Evolutionary conservation across 2,888 invertebrate species (phyloP).

Genomic region (Escarpia spicata): DNA sequence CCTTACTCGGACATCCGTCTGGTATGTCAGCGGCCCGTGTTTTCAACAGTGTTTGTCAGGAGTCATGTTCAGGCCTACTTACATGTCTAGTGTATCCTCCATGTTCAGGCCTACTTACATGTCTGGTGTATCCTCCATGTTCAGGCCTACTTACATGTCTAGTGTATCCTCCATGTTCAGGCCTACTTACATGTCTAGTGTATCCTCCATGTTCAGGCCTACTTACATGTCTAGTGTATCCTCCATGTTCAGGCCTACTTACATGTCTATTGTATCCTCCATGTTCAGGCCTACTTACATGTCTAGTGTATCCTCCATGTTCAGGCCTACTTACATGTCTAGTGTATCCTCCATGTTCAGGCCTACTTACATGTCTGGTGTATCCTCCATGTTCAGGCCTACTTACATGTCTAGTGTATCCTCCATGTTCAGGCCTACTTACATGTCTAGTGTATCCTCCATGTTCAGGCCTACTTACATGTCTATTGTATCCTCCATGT

Average conservation of each 20-base stretch:
- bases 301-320: not conserved
- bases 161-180: not conserved
- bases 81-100: not conserved
- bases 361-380: not conserved
- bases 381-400: too few relatives aligned
- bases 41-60: not conserved
- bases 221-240: not conserved
- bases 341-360: not conserved
- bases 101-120: too few relatives aligned
- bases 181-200: not conserved
- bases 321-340: too few relatives aligned
- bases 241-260: too few relatives aligned
- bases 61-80: not conserved
- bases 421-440: too few relatives aligned
- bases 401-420: not conserved
- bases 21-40: not conserved
- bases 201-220: too few relatives aligned
- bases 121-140: not conserved
- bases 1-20: not conserved
- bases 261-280: not conserved
- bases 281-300: too few relatives aligned
- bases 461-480: too few relatives aligned
- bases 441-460: not conserved
- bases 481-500: not conserved
- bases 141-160: too few relatives aligned